Percentiles rank a stretch among this genome's conserved stretches.
Conservation (phyloP, 2,113 vertebrate species). For the Castor canadensis region DNA sequence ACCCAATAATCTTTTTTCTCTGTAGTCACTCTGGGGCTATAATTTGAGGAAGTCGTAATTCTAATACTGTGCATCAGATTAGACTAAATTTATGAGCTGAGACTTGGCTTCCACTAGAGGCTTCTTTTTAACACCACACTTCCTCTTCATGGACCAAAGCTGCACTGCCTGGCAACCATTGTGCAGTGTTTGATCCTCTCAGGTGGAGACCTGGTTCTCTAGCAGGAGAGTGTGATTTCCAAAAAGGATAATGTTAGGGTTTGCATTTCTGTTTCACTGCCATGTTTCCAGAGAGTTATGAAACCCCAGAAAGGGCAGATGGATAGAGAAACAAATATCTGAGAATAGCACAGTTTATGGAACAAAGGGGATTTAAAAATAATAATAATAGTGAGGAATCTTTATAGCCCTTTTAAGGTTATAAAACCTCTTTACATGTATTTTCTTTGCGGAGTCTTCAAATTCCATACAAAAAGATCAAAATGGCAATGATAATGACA, state of each 20-base stretch:
- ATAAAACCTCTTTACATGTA: background rate
- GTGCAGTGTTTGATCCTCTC: background rate
- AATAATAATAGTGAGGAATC: background rate
- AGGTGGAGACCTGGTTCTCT: background rate
- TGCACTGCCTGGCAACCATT: constrained; percentile 54
- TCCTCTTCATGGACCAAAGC: constrained; percentile 28
- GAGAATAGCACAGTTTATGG: background rate
- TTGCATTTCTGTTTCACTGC: background rate
- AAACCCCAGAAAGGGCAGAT: background rate
- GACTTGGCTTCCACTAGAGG: background rate
- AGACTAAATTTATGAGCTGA: constrained; percentile 44
- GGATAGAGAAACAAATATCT: background rate
- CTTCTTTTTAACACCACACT: too few relatives aligned
- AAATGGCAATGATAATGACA: background rate
- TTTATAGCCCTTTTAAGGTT: background rate
- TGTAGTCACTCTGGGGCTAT: background rate
- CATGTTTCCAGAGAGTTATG: background rate
- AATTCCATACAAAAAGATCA: background rate
- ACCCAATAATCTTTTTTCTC: constrained; percentile 1
- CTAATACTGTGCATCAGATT: constrained; percentile 17
- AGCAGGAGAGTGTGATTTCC: background rate
- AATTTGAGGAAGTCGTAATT: constrained; percentile 32
- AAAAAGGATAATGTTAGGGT: background rate
- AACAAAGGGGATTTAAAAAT: background rate
- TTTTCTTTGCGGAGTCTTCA: background rate